Base-by-base conservation (phyloP, 35 echinoderm and acorn worm genomes). In the Ptychodera flava region DNA sequence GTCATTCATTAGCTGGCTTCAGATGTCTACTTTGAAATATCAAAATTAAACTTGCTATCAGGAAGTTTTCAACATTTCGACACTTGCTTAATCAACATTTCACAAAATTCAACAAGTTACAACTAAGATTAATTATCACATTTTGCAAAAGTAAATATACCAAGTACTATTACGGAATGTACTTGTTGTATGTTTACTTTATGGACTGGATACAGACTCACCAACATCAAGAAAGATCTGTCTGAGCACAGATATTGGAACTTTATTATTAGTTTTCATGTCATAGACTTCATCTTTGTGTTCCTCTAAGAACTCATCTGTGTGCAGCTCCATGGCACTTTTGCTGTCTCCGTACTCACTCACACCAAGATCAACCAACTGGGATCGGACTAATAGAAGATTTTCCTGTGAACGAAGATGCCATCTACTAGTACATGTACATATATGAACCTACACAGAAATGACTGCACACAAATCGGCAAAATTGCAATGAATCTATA, bases 171-270 rank as follows among this genome's bases (percentile, higher is more conserved):
- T n/a, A n/a, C n/a, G n/a, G n/a, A n/a, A n/a, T n/a, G n/a, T n/a
- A n/a, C n/a, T n/a, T n/a, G n/a, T n/a, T n/a, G n/a, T n/a, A n/a
- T n/a, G n/a, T n/a, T n/a, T n/a, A n/a, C n/a, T n/a, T n/a, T n/a
- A n/a, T n/a, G n/a, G n/a, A n/a, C n/a, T n/a, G n/a, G n/a, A n/a
- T n/a, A n/a, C n/a, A n/a, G n/a, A 82, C 80, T 32, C 37, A 83
- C 82, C 82, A 37, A 83, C 82, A 37, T 83, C 82, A 14, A 83
- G n/a, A 2, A 36, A 36, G 12, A 83, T 83, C 37, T 83, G 82
- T 10, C 82, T 34, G 82, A 83, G 34, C 12, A 83, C 82, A 14
- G 82, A 27, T 12, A 83, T 36, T 0, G 82, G 82, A 37, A 83
- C 35, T 36, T 83, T 34, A 16, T 34, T 28, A 1, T 83, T 83